phyloP scores from a whole-genome alignment of 2,888 invertebrate genomes.

The Iselma pallidipennis region DNA sequence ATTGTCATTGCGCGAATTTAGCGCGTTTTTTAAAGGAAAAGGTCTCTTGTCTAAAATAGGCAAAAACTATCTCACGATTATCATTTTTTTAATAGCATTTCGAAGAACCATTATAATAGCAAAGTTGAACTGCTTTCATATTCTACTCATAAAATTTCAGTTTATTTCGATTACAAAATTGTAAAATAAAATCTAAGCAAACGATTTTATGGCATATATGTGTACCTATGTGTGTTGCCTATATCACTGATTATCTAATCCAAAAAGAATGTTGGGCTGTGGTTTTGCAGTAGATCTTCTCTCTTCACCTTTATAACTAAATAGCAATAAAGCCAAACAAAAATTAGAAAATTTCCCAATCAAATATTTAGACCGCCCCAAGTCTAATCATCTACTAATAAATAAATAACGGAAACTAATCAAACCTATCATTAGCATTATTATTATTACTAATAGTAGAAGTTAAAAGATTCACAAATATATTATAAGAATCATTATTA shows the following conservation, averaged over 20 bases:
- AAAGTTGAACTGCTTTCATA: neutral
- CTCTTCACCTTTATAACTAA: neutral
- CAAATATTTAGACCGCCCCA: too few species aligned
- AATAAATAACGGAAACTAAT: too few species aligned
- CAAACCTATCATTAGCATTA: too few species aligned
- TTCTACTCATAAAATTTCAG: neutral
- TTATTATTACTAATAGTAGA: too few species aligned
- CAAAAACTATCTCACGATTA: neutral
- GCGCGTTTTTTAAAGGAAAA: too few species aligned
- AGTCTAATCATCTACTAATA: too few species aligned
- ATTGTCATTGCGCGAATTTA: too few species aligned
- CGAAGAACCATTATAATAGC: neutral
- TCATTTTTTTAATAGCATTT: neutral
- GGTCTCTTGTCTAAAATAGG: too few species aligned
- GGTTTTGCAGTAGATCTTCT: neutral
- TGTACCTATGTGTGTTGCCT: too few species aligned
- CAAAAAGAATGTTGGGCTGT: neutral
- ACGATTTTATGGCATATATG: neutral
- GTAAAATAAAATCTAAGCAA: neutral
- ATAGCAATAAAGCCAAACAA: neutral
- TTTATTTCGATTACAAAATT: neutral
- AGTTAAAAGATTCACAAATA: too few species aligned
- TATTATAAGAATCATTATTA: too few species aligned
- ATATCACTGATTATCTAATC: neutral
- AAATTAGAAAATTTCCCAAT: neutral